phyloP scores from a whole-genome alignment of 2,113 vertebrate genomes.

The Elephas maximus region DNA sequence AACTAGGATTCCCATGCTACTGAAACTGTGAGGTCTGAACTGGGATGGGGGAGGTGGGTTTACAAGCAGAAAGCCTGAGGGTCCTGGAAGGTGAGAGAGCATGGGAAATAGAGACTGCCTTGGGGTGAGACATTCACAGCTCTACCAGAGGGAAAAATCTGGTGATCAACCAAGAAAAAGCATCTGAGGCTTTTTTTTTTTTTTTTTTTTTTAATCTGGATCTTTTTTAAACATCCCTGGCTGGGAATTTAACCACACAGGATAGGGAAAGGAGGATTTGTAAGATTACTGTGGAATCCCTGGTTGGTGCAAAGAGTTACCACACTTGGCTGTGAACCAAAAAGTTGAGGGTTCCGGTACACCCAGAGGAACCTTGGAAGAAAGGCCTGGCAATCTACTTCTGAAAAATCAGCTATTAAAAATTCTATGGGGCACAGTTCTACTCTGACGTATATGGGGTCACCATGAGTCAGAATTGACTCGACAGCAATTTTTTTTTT shows the following conservation, averaged over 20 bases:
- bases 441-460: neutral
- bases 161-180: neutral
- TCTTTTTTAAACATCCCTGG: neutral
- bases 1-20: neutral
- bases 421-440: neutral
- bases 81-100: too few relatives aligned
- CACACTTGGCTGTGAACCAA: neutral
- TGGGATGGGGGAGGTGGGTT: neutral
- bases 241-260: neutral
- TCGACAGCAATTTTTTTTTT: neutral
- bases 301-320: neutral
- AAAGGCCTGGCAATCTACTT: neutral
- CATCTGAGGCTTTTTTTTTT: too few relatives aligned
- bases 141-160: neutral
- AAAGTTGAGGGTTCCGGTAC: too few relatives aligned
- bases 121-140: neutral
- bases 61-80: neutral
- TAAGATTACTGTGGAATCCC: neutral
- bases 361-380: too few relatives aligned
- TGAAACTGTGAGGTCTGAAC: neutral
- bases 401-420: neutral
- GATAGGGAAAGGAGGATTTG: neutral
- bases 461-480: neutral
- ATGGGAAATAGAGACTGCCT: neutral
- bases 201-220: neutral